phyloP scores from a whole-genome alignment of 2,888 invertebrate species.

The Cenopis cana region DNA sequence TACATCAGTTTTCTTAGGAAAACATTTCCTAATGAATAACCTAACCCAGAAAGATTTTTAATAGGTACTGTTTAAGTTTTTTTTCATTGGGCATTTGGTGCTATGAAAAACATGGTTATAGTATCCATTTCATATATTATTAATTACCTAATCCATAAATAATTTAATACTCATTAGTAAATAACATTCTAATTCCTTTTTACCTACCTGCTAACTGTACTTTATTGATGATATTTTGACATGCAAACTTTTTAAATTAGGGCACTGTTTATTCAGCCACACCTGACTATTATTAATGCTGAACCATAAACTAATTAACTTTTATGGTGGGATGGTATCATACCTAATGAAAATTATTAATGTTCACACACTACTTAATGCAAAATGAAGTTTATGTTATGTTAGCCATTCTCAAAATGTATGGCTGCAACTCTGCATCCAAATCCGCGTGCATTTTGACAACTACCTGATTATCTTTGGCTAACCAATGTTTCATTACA shows the following conservation, averaged over 20 bases:
- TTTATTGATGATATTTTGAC: constrained; percentile 29
- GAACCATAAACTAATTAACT: constrained; percentile 22
- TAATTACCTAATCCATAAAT: not conserved
- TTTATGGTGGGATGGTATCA: not conserved
- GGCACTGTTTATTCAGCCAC: constrained; percentile 28
- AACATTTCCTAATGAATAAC: constrained; percentile 8
- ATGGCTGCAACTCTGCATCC: not conserved
- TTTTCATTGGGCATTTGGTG: no score
- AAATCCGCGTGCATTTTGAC: not conserved
- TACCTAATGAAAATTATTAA: not conserved
- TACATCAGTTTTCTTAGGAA: not conserved
- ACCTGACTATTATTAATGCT: constrained; percentile 31
- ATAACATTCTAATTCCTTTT: constrained; percentile 31
- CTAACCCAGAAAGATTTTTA: not conserved
- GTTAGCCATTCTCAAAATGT: not conserved
- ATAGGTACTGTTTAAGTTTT: constrained; percentile 1
- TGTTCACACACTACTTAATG: no score
- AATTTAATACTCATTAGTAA: not conserved
- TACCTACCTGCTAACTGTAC: not conserved
- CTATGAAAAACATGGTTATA: not conserved
- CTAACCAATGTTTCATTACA: no score
- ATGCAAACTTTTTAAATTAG: constrained; percentile 34
- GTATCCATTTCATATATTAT: not conserved
- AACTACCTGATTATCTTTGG: not conserved
- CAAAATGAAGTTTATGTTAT: not conserved